Percentiles rank a stretch among this genome's conserved stretches.
phyloP scores from a whole-genome alignment of 2,797 vertebrate species.

The Anguilla obscura region DNA sequence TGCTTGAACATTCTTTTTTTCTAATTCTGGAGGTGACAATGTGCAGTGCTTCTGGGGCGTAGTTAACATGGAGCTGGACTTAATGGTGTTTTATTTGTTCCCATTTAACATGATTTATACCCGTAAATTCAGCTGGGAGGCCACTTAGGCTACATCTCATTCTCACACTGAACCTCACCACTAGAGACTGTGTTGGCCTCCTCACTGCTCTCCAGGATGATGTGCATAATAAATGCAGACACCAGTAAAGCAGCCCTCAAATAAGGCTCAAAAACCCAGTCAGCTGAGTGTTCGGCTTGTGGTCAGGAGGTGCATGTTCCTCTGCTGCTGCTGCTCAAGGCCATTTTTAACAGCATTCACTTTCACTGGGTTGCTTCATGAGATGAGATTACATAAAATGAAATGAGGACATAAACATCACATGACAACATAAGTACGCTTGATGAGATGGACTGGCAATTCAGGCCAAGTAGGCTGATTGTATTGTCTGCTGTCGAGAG shows the following conservation, averaged over 20 bases:
- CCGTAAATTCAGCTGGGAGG: not conserved
- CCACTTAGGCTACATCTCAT: not conserved
- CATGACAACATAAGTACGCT: not conserved
- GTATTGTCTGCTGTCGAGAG: not conserved
- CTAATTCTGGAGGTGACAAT: not conserved
- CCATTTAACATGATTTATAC: not conserved
- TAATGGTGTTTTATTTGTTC: not conserved
- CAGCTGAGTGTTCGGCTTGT: not conserved
- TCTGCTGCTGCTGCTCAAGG: not conserved
- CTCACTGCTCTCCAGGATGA: not conserved
- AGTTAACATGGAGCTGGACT: not conserved
- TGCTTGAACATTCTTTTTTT: not conserved
- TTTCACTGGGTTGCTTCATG: not conserved
- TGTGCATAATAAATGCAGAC: not conserved
- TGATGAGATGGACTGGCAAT: not conserved
- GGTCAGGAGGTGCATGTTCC: not conserved
- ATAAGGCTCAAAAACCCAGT: not conserved
- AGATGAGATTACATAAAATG: not conserved
- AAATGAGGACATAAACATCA: not conserved
- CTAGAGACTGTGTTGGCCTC: not conserved
- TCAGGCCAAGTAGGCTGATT: not conserved
- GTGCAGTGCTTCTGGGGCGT: not conserved
- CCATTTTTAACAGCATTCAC: not conserved
- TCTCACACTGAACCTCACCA: not conserved
- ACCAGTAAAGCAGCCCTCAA: not conserved